Evolutionary conservation across 2,113 vertebrate genomes (phyloP), one percentile per base, ranked within the genome.

Genomic region (Amphilophus citrinellus): DNA sequence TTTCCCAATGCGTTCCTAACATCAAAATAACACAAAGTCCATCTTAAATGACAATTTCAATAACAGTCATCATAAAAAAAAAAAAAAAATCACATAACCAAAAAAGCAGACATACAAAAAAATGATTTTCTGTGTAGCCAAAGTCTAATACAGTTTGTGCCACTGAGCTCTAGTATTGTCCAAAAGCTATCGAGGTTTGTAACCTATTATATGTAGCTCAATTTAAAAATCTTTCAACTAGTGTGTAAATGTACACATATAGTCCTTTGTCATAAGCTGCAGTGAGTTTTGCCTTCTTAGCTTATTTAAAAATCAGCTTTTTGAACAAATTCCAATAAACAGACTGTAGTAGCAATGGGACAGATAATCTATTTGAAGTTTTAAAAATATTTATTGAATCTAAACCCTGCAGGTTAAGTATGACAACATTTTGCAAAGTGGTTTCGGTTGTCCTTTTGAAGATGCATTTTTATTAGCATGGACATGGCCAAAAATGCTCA

Each of bases 321-420:
- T 59, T 20, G 6, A 73, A 77, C 20, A 61, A 63, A 77, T 71
- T 22, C 78, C 22, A 56, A 0, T 77, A 32, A 50, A 47, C 6
- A 82, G 32, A 77, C 61, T 80, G 68, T 62, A 58, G 57, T 42
- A 82, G 27, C 1, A 24, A 77, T 81, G 84, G 82, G 80, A 86
- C 84, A 68, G 9, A 79, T 65, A 1, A 83, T 63, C 73, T 47
- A 71, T 75, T 10, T 65, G 30, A 58, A 20, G 9, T 20, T 77
- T 59, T 79, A 32, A 32, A 32, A 35, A 71, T 30, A 62, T 57
- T 24, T 63, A 65, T 2, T 83, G 59, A 53, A 85, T 68, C 44
- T 61, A 79, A 27, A 71, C 60, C 61, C 63, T 83, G 84, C 24
- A 81, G 7, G 62, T 79, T 84, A 77, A 56, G 32, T 61, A 18